phyloP scores from a whole-genome alignment of 2,888 invertebrate genomes.

The Drosophila acutilabella region DNA sequence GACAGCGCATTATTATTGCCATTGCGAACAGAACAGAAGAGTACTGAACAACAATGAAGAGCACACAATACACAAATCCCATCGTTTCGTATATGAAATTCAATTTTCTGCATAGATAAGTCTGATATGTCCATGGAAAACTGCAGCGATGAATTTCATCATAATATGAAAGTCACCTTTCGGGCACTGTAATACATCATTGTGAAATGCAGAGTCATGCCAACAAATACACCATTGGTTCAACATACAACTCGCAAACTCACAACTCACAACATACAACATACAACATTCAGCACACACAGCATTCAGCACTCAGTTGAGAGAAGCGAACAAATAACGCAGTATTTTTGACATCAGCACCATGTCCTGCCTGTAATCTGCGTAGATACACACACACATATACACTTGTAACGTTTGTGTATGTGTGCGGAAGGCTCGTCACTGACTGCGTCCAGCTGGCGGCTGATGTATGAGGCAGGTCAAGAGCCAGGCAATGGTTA shows the following conservation, averaged over 20 bases:
- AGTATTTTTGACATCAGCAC: slow-evolving; percentile 67
- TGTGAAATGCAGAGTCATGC: slow-evolving; percentile 78
- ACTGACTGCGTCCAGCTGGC: slow-evolving; percentile 42
- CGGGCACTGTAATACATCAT: slow-evolving; percentile 72
- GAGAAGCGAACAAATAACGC: slow-evolving; percentile 68
- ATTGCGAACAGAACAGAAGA: slow-evolving; percentile 11
- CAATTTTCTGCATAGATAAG: slow-evolving; percentile 79
- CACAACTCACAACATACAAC: slow-evolving; percentile 19
- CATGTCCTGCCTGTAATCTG: slow-evolving; percentile 55
- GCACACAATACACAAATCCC: slow-evolving; percentile 32
- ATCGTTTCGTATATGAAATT: slow-evolving; percentile 57
- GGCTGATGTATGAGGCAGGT: slow-evolving; percentile 70
- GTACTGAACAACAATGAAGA: slow-evolving; percentile 30
- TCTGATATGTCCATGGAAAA: slow-evolving; percentile 44
- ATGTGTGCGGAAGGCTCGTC: slow-evolving; percentile 30
- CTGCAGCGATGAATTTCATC: slow-evolving; percentile 48
- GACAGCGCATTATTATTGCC: slow-evolving; percentile 69
- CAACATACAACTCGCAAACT: slow-evolving; percentile 14
- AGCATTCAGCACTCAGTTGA: slow-evolving; percentile 34
- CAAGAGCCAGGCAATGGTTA: slow-evolving; percentile 57
- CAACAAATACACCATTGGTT: slow-evolving; percentile 16
- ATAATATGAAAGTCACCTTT: slow-evolving; percentile 77
- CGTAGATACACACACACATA: slow-evolving; percentile 23
- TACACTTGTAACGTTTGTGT: neutral
- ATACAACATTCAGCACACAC: slow-evolving; percentile 18